Evolutionary conservation across 2,113 vertebrate genomes (phyloP), one percentile per base, ranked within the genome.

Genomic region (Dicaeum eximium): DNA sequence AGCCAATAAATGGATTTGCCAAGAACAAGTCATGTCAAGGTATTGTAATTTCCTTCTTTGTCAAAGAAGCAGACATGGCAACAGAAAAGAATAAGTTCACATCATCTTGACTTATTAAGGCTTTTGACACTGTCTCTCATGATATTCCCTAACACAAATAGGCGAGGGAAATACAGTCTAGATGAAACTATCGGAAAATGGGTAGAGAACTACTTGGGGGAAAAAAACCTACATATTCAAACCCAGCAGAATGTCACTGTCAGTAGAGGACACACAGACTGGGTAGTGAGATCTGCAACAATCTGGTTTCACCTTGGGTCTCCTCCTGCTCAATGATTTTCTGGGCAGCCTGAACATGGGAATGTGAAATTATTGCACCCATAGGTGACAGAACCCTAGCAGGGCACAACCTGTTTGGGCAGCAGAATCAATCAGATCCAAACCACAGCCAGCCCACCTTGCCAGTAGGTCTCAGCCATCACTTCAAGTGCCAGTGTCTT

Each of bases 1-100:
- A 96, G 79, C 64, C 85, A 95, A 21, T 93, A 95, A 95, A 95
- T 30, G 50, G 64, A 88, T 92, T 93, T 94, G 58, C 62, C 37
- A 73, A 82, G 93, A 92, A 88, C 53, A 82, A 96, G 85, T 47
- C 50, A 67, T 14, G 54, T 87, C 79, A 88, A 91, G 80, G 48
- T 87, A 81, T 30, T 48, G 74, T 75, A 93, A 95, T 95, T 93
- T 85, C 92, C 74, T 92, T 73, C 71, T 92, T 84, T 90, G 92
- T 80, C 67, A 93, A 90, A 94, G 74, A 27, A 92, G 88, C 58
- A 93, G 42, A 80, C 51, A 30, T 6, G 15, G 42, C 21, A 90
- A 92, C 23, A 67, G 61, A 74, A 92, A 96, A 84, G 65, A 95
- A 1, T 75, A 94, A 88, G 70, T 66, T 64, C 62, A n/a, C n/a